A percentile compares a stretch with the other conserved stretches of the same genome.
Conservation (phyloP, 1,140 invertebrate genomes). For the Oreohelix idahoensis region DNA sequence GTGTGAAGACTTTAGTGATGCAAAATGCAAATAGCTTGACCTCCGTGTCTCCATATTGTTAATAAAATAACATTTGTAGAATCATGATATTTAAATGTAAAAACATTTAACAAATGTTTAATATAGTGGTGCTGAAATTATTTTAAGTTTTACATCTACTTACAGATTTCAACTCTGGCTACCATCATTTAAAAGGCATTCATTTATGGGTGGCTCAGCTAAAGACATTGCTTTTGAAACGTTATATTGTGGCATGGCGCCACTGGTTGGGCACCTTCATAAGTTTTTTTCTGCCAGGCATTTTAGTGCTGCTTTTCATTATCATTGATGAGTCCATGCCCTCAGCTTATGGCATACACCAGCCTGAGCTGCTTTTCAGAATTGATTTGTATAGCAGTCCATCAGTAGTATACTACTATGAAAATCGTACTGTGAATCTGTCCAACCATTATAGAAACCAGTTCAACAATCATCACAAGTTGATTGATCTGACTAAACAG, state of each 20-base stretch:
- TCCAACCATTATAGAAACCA: background rate
- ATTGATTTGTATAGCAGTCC: background rate
- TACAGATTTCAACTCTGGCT: constrained; percentile 11
- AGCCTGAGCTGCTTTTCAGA: background rate
- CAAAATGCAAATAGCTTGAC: too few relatives aligned
- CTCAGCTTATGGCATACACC: background rate
- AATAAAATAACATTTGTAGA: too few relatives aligned
- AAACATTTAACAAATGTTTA: too few relatives aligned
- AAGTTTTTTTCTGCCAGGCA: background rate
- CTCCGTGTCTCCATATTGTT: too few relatives aligned
- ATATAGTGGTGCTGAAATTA: too few relatives aligned
- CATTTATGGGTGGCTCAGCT: background rate
- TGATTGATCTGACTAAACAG: background rate
- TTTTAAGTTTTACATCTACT: background rate
- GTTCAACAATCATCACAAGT: background rate
- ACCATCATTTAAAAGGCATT: background rate
- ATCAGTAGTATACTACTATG: background rate
- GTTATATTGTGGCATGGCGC: background rate
- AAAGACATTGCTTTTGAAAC: constrained; percentile 8
- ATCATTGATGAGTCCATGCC: background rate
- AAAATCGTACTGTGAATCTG: background rate
- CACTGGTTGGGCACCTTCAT: constrained; percentile 16
- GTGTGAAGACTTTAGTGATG: too few relatives aligned
- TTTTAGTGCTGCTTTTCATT: background rate
- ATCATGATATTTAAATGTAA: too few relatives aligned